Percentiles rank a stretch among this genome's conserved stretches.
These are phyloP conservation scores for Ephialtes manifestator DNA, from an alignment of 2,888 invertebrate species.

Conservation along the genomic window DNA sequence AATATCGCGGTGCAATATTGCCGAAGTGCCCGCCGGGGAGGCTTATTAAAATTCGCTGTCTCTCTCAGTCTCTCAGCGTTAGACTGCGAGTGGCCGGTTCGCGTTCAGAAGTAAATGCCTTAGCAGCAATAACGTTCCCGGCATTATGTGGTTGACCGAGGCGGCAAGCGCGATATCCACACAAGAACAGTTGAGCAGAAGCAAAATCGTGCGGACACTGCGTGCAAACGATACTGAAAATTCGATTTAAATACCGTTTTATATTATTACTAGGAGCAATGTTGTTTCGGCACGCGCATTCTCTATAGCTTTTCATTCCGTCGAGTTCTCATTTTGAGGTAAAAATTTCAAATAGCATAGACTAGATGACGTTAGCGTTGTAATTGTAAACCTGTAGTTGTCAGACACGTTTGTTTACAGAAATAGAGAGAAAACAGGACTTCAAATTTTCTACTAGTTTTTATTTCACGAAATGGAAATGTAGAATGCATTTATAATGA, in stretches of 20 bases:
- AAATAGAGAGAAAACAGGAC: too few relatives aligned
- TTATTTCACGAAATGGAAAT: too few relatives aligned
- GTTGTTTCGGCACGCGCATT: neutral
- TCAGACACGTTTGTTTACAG: too few relatives aligned
- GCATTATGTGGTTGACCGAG: conserved; percentile 63
- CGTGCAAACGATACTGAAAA: conserved; percentile 58
- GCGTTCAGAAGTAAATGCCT: conserved; percentile 52
- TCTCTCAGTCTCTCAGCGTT: conserved; percentile 38
- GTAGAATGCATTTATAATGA: too few relatives aligned
- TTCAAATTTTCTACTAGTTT: too few relatives aligned
- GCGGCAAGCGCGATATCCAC: neutral
- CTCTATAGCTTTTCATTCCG: neutral
- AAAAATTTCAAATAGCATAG: neutral
- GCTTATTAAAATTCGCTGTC: conserved; percentile 63
- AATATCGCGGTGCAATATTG: conserved; percentile 58
- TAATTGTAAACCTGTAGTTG: too few relatives aligned
- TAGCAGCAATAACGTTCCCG: conserved; percentile 55
- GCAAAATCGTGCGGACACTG: conserved; percentile 29
- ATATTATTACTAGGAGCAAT: neutral
- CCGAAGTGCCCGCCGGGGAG: conserved; percentile 58
- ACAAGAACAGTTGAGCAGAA: conserved; percentile 37
- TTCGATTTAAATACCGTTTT: conserved; percentile 30
- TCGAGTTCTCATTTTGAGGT: neutral
- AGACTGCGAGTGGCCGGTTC: conserved; percentile 12
- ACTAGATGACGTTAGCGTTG: too few relatives aligned